Conservation (phyloP, 2,797 vertebrate genomes). For the Pangasius macronema region DNA sequence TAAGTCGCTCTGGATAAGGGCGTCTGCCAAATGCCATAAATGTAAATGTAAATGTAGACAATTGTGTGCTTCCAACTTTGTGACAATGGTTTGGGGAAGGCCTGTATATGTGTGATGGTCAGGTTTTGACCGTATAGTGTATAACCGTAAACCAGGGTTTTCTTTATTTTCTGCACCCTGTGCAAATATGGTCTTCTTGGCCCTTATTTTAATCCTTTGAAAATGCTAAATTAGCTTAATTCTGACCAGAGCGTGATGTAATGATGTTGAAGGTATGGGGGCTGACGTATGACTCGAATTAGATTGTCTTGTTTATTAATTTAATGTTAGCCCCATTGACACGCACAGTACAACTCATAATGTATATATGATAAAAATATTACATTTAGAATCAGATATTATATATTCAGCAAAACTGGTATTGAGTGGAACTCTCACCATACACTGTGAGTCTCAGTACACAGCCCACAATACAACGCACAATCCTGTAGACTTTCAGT, state of each 20-base stretch:
- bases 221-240: not conserved
- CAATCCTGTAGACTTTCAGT: not conserved
- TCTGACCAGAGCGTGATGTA: not conserved
- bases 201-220: not conserved
- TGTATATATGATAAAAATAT: not conserved
- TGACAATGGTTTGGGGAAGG: not conserved
- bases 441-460: not conserved
- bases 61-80: not conserved
- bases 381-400: too few relatives aligned
- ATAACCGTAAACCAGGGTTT: not conserved
- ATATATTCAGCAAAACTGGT: too few relatives aligned
- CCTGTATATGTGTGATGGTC: not conserved
- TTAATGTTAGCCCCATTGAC: not conserved
- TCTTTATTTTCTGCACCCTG: not conserved
- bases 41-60: too few relatives aligned
- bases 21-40: too few relatives aligned
- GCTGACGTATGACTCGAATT: not conserved
- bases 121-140: not conserved
- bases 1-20: too few relatives aligned
- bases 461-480: not conserved
- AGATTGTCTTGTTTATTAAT: not conserved
- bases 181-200: not conserved
- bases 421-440: not conserved
- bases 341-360: not conserved
- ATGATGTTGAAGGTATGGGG: not conserved